These are phyloP conservation scores for Pantala flavescens DNA, from an alignment of 1,140 invertebrate genomes.

Conservation along the genomic window DNA sequence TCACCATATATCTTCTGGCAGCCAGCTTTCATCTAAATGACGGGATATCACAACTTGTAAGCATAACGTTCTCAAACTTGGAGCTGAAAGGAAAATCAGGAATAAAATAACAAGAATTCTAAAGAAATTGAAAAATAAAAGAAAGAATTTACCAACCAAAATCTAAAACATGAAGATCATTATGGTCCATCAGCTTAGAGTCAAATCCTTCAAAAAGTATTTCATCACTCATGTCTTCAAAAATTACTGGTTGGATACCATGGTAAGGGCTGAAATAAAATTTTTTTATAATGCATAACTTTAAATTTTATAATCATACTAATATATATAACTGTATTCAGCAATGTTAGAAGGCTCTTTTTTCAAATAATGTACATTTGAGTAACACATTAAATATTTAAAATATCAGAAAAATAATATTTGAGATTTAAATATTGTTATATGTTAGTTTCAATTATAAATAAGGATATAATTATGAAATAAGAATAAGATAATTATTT, in stretches of 20 bases:
- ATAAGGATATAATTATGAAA: slow-evolving; percentile 14
- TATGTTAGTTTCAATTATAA: no score
- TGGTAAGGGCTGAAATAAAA: background rate
- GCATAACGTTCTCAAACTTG: slow-evolving; percentile 56
- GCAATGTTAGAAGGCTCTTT: no score
- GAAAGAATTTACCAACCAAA: slow-evolving; percentile 40
- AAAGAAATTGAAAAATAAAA: slow-evolving; percentile 13
- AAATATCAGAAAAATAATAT: no score
- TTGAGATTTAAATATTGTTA: no score
- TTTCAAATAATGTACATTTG: no score
- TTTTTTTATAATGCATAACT: slow-evolving; percentile 20
- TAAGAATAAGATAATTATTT: no score
- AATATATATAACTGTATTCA: no score
- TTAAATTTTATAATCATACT: slow-evolving; percentile 23
- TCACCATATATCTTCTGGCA: background rate
- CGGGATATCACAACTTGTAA: slow-evolving; percentile 29
- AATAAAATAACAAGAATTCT: background rate
- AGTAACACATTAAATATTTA: no score
- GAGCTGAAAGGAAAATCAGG: slow-evolving; percentile 36
- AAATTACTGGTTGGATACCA: background rate
- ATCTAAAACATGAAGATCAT: slow-evolving; percentile 65
- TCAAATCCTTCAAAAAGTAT: slow-evolving; percentile 27
- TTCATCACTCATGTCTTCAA: slow-evolving; percentile 22
- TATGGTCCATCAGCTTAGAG: slow-evolving; percentile 54
- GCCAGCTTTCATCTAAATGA: background rate